These are phyloP conservation scores for Apis mellifera DNA, from an alignment of 1,140 invertebrate genomes.

Conservation along the genomic window Amel_HAv3.1 CM009933.2:8470001-8470500, in stretches of 20 bases:
- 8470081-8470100: constrained; percentile 66
- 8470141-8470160: constrained; percentile 26
- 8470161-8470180: constrained; percentile 36
- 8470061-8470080: constrained; percentile 42
- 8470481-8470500: no score
- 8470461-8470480: not conserved
- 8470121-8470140: not conserved
- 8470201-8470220: constrained; percentile 32
- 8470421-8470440: constrained; percentile 8
- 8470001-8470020: not conserved
- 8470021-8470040: constrained; percentile 4
- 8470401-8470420: constrained; percentile 27
- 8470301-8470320: not conserved
- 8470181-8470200: constrained; percentile 46
- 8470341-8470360: constrained; percentile 50
- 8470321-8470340: constrained; percentile 55
- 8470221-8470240: not conserved
- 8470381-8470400: constrained; percentile 2
- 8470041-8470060: constrained; percentile 32
- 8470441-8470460: not conserved
- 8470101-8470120: constrained; percentile 35
- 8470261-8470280: constrained; percentile 33
- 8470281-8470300: constrained; percentile 33
- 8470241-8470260: constrained; percentile 48
- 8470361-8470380: constrained; percentile 3